phyloP scores from a whole-genome alignment of 2,888 invertebrate species.

The Hartigia nigra region DNA sequence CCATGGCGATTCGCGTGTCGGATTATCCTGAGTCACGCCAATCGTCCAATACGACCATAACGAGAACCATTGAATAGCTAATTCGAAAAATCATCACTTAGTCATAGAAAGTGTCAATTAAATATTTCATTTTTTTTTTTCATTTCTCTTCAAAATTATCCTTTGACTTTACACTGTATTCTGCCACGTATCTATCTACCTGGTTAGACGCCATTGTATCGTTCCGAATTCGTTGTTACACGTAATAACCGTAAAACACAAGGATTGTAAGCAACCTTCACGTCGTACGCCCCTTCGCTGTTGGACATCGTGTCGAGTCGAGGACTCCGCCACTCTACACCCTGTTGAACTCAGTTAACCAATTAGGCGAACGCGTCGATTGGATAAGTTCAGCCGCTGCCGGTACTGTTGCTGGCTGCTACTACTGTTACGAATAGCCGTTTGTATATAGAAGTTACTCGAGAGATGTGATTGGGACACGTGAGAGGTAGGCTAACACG shows the following conservation, averaged over 20 bases:
- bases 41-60: not conserved
- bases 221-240: not conserved
- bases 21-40: conserved; percentile 37
- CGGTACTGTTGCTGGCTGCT: not conserved
- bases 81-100: not conserved
- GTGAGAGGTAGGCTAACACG: conserved; percentile 7
- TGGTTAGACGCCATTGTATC: too few relatives aligned
- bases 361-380: conserved; percentile 35
- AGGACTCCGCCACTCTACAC: conserved; percentile 9
- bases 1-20: conserved; percentile 44
- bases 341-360: conserved; percentile 30
- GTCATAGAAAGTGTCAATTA: not conserved
- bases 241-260: not conserved
- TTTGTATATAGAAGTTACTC: not conserved
- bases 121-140: too few relatives aligned
- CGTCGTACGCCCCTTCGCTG: not conserved
- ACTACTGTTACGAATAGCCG: not conserved
- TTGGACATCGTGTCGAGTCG: not conserved
- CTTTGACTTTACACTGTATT: not conserved
- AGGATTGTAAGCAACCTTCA: not conserved
- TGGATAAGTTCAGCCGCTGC: conserved; percentile 16
- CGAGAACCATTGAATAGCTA: not conserved
- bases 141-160: not conserved
- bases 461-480: conserved; percentile 26
- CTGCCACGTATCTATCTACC: not conserved